Conservation (phyloP, 2,113 vertebrate species). For the Misgurnus mizolepis region DNA sequence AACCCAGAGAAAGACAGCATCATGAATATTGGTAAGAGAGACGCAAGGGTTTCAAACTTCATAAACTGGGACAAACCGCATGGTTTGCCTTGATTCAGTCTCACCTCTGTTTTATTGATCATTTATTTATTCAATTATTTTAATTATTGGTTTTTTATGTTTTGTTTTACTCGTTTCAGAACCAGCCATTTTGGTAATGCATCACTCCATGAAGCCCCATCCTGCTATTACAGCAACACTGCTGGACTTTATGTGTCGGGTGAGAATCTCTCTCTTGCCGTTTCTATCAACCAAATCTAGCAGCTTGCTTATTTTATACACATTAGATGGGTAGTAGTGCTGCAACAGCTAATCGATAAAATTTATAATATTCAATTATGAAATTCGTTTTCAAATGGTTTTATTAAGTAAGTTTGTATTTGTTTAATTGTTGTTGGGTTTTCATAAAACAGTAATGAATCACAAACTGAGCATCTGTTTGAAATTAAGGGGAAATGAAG, state of each 20-base stretch:
- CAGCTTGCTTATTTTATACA: neutral
- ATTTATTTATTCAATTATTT: neutral
- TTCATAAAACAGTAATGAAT: no score
- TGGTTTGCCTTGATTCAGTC: neutral
- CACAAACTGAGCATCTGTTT: no score
- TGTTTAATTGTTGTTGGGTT: no score
- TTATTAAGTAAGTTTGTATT: no score
- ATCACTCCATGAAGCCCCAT: conserved; percentile 98
- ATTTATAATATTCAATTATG: no score
- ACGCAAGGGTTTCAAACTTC: neutral
- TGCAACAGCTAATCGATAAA: no score
- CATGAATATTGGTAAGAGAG: conserved; percentile 92
- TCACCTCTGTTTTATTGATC: neutral
- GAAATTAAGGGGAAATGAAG: no score
- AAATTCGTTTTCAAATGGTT: no score
- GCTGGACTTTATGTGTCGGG: conserved; percentile 98
- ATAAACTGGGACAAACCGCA: neutral
- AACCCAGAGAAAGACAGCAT: conserved; percentile 98
- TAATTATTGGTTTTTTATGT: no score
- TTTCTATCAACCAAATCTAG: neutral
- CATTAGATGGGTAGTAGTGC: neutral
- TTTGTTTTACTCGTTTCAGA: conserved; percentile 70
- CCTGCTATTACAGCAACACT: conserved; percentile 96
- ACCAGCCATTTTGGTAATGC: conserved; percentile 96
- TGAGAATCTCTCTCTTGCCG: conserved; percentile 63